Conservation (phyloP, 2,888 invertebrate species). For the Archaeoteleia sp. region DNA sequence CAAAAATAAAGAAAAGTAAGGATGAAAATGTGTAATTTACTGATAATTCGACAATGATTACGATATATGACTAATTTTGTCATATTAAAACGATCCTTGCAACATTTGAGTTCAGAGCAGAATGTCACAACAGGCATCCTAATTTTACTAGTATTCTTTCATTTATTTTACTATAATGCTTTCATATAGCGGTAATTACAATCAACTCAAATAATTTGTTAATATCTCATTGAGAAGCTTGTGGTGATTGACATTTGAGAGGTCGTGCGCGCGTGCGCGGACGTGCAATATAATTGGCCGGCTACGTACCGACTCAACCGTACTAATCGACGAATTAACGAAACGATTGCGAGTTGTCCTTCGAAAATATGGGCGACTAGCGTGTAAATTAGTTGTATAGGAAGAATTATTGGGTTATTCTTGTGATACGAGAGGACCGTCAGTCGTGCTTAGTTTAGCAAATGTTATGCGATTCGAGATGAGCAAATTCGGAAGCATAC, state of each 20-base stretch:
- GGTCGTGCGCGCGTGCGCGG: constrained; percentile 46
- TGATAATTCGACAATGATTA: no score
- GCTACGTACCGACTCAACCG: constrained; percentile 34
- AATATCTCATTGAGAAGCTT: no score
- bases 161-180: no score
- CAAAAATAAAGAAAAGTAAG: no score
- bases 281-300: constrained; percentile 48
- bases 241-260: constrained; percentile 28
- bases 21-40: no score
- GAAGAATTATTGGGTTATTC: constrained; percentile 60
- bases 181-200: no score
- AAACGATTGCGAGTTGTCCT: constrained; percentile 37
- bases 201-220: no score
- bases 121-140: no score
- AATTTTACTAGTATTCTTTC: no score
- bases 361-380: constrained; percentile 39
- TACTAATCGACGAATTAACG: constrained; percentile 53
- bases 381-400: constrained; percentile 56
- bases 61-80: no score
- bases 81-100: no score
- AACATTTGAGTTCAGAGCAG: no score
- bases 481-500: constrained; percentile 75
- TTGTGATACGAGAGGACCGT: constrained; percentile 69
- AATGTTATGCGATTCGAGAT: constrained; percentile 65
- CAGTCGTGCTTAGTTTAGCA: constrained; percentile 65